Percentiles rank a stretch among this genome's conserved stretches.
Conservation (phyloP, 2,888 invertebrate genomes). For the Piscicola geometra region DNA sequence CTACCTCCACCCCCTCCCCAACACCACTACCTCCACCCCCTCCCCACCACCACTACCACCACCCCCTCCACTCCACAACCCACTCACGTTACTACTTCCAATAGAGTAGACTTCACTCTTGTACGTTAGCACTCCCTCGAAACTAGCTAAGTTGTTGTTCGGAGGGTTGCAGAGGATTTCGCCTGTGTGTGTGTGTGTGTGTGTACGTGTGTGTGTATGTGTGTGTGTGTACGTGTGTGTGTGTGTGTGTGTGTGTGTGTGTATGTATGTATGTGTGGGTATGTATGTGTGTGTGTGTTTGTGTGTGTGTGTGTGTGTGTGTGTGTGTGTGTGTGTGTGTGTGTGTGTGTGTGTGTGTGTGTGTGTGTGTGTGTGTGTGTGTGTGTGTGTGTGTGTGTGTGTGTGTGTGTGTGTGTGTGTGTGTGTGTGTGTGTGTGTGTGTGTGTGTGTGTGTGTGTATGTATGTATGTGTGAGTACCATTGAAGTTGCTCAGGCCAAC, state of each 20-base stretch:
- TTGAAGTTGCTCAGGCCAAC: conserved; percentile 80
- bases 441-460: not conserved
- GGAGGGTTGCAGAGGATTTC: conserved; percentile 96
- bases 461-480: conserved; percentile 59
- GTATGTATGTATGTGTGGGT: not conserved
- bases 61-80: not conserved
- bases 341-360: not conserved
- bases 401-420: not conserved
- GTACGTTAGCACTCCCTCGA: conserved; percentile 82
- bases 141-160: conserved; percentile 95
- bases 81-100: conserved; percentile 75
- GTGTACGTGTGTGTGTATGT: no score
- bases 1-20: not conserved
- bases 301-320: not conserved
- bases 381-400: no score
- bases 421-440: not conserved
- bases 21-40: not conserved
- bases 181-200: conserved; percentile 58
- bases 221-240: no score
- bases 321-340: conserved; percentile 22
- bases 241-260: no score
- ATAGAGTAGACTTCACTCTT: conserved; percentile 67
- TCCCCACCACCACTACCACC: not conserved
- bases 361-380: no score
- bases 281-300: not conserved